Percentiles rank a stretch among this genome's conserved stretches.
These are phyloP conservation scores for Bunonema sp. DNA, from an alignment of 2,888 invertebrate species.

Conservation along the genomic window DNA sequence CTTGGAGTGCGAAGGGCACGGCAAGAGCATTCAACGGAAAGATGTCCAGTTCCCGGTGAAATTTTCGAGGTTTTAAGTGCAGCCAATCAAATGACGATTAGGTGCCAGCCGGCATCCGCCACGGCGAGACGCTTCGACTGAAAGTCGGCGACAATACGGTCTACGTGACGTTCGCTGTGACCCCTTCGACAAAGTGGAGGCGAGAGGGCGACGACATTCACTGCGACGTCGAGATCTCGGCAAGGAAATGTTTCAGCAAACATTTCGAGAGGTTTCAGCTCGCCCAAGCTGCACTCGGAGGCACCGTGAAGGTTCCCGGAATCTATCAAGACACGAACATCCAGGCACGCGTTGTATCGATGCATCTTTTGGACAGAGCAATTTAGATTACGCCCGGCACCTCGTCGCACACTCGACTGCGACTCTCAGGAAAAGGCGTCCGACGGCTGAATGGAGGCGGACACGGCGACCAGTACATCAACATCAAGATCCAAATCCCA, in stretches of 20 bases:
- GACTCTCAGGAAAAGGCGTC: conserved; percentile 72
- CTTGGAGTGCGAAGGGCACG: conserved; percentile 74
- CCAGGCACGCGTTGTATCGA: too few species aligned
- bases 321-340: conserved; percentile 83
- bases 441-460: conserved; percentile 76
- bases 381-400: conserved; percentile 79
- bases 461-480: conserved; percentile 86
- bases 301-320: conserved; percentile 69
- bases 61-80: neutral
- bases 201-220: conserved; percentile 88
- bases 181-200: conserved; percentile 58
- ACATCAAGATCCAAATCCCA: conserved; percentile 74
- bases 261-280: conserved; percentile 5
- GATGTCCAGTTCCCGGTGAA: conserved; percentile 3
- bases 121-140: conserved; percentile 89
- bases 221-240: conserved; percentile 77
- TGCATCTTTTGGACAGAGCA: too few species aligned
- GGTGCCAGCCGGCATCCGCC: conserved; percentile 60
- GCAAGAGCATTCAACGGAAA: conserved; percentile 70
- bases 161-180: conserved; percentile 30
- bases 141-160: conserved; percentile 58
- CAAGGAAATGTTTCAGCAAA: conserved; percentile 54
- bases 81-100: neutral
- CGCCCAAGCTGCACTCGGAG: conserved; percentile 80
- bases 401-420: conserved; percentile 73